These are phyloP conservation scores for Neostethus bicornis DNA, from an alignment of 2,797 vertebrate species.

Conservation along the genomic window DNA sequence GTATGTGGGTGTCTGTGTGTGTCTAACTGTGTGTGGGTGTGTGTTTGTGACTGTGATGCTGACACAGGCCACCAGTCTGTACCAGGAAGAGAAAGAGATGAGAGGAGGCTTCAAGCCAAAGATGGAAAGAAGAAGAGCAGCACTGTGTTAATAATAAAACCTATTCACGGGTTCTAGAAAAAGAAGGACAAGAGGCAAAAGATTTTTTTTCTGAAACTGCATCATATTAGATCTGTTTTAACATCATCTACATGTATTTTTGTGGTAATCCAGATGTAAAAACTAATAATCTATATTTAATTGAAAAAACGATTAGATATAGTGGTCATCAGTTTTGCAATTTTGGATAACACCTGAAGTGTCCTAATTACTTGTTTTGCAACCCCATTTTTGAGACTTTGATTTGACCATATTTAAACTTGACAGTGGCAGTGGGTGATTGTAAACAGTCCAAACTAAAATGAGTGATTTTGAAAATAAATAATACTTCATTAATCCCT, in stretches of 20 bases:
- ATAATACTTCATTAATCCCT: no score
- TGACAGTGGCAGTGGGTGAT: no score
- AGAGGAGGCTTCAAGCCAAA: slow-evolving; percentile 45
- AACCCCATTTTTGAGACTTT: no score
- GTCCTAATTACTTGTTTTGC: no score
- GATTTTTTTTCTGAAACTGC: slow-evolving; percentile 10
- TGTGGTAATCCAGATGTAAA: not conserved
- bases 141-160: slow-evolving; percentile 61
- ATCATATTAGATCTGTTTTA: not conserved
- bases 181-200: slow-evolving; percentile 19
- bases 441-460: no score
- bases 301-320: no score
- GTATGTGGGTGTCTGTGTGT: slow-evolving; percentile 12
- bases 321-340: no score
- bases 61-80: slow-evolving; percentile 70
- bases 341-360: no score
- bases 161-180: slow-evolving; percentile 54
- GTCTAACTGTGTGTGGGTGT: slow-evolving; percentile 17
- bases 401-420: no score
- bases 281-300: not conserved
- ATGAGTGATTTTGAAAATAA: no score
- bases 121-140: slow-evolving; percentile 58
- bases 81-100: slow-evolving; percentile 64
- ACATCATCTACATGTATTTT: not conserved
- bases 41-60: slow-evolving; percentile 40